Percentiles rank a stretch among this genome's conserved stretches.
Conservation (phyloP, 2,113 vertebrate species). For the Acanthochromis polyacanthus region DNA sequence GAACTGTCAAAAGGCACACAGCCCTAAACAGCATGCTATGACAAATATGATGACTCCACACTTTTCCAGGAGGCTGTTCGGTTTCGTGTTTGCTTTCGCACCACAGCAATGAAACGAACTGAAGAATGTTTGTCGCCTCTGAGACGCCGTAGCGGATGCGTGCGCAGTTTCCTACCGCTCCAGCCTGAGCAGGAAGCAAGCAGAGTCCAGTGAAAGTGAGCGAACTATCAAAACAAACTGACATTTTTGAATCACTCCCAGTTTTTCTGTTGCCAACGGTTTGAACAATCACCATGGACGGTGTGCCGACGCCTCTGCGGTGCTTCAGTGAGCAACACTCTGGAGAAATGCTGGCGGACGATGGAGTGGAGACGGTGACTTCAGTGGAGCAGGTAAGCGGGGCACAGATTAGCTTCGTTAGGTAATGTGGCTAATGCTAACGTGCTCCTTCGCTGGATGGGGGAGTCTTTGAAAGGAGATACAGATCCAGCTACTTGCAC, state of each 20-base stretch:
- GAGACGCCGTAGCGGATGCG: conserved; percentile 55
- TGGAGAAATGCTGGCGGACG: conserved; percentile 79
- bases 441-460: neutral
- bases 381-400: conserved; percentile 84
- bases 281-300: conserved; percentile 68
- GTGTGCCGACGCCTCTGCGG: conserved; percentile 63
- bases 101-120: neutral
- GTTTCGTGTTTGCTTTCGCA: neutral
- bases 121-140: conserved; percentile 39
- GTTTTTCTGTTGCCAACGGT: too few species aligned
- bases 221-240: conserved; percentile 68
- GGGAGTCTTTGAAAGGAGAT: neutral
- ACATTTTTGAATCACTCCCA: neutral
- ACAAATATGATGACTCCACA: neutral
- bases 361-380: conserved; percentile 83
- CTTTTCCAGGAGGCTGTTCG: neutral
- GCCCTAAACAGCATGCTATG: too few species aligned
- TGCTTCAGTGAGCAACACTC: conserved; percentile 78
- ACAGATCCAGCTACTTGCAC: neutral
- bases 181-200: conserved; percentile 48
- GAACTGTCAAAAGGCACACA: too few species aligned
- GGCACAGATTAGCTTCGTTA: conserved; percentile 47
- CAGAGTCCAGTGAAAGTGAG: conserved; percentile 15
- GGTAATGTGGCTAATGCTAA: conserved; percentile 50
- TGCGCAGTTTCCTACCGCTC: conserved; percentile 53